Evolutionary conservation across 1,140 invertebrate genomes (phyloP), one percentile per base, ranked within the genome.

Genomic region (Lerema accius): DNA sequence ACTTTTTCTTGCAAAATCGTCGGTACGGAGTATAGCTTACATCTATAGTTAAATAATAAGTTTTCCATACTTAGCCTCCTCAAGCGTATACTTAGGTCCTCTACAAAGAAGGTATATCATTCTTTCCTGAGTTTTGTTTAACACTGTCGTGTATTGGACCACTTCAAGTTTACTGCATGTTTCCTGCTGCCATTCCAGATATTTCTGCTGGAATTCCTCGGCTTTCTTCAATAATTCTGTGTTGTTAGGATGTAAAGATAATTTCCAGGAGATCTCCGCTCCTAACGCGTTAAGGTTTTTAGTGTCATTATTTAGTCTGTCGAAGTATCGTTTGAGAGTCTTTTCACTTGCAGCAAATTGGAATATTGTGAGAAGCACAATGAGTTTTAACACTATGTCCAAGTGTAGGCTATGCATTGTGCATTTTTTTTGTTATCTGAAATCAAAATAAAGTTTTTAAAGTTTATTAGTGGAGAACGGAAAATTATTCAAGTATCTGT

Each of bases 91-190:
- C 5, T 49, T 63, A 0, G 75, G 76, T 46, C 73, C 80, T 65
- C 71, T 69, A 19, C 80, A 83, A 23, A 83, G 23, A 3, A 83
- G 49, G 70, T 78, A 78, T 26, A 65, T 59, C 66, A 76, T 75
- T 26, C 78, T 74, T 10, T 46, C 51, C 19, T 78, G 73, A 26
- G 78, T 76, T n/a, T 46, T 37, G 19, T 80, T 83, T 14, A 79
- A 50, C 49, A 70, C 60, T 11, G 70, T 62, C 48, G 26, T 39
- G 1, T 58, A 62, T 35, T 53, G 26, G 5, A 81, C 42, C 49
- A 53, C 37, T 40, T 63, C 50, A 53, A 83, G 46, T 32, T 64
- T 53, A 45, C 58, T 51, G 61, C 81, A 83, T 0, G 50, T 66
- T 10, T 45, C 53, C n/a, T 63, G 68, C 64, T 74, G 72, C 80